Conservation (phyloP, 2,797 vertebrate genomes). For the Microctenopoma stevenorrisi region DNA sequence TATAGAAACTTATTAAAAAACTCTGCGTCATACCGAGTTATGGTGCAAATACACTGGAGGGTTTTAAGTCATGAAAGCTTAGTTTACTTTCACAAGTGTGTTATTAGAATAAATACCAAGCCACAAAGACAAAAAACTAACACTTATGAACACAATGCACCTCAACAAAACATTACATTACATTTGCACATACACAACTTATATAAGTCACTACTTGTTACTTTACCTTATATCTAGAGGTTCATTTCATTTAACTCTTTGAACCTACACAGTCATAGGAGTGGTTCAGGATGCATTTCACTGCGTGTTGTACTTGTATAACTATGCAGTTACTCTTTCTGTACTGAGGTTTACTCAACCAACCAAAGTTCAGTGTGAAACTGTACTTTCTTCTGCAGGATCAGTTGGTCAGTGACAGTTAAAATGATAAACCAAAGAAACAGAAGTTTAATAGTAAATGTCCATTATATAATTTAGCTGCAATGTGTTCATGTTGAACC, state of each 20-base stretch:
- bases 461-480: not conserved
- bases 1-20: conserved; percentile 15
- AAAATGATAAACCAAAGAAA: conserved; percentile 13
- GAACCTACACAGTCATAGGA: no score
- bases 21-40: conserved; percentile 8
- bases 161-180: no score
- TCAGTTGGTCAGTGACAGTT: conserved; percentile 12
- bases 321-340: not conserved
- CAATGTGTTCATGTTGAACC: not conserved
- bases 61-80: conserved; percentile 25
- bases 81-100: conserved; percentile 20
- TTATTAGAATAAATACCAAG: conserved; percentile 23
- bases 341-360: conserved; percentile 15
- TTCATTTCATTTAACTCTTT: no score
- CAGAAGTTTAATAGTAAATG: conserved; percentile 26
- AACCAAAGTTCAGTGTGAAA: not conserved
- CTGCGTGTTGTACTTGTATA: no score
- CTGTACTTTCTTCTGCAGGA: conserved; percentile 52
- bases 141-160: not conserved
- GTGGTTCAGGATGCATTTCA: no score
- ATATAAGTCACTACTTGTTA: no score
- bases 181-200: no score
- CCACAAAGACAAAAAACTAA: conserved; percentile 2
- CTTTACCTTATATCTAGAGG: no score
- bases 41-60: not conserved